phyloP scores from a whole-genome alignment of 2,113 vertebrate species.

The Alosa alosa region DNA sequence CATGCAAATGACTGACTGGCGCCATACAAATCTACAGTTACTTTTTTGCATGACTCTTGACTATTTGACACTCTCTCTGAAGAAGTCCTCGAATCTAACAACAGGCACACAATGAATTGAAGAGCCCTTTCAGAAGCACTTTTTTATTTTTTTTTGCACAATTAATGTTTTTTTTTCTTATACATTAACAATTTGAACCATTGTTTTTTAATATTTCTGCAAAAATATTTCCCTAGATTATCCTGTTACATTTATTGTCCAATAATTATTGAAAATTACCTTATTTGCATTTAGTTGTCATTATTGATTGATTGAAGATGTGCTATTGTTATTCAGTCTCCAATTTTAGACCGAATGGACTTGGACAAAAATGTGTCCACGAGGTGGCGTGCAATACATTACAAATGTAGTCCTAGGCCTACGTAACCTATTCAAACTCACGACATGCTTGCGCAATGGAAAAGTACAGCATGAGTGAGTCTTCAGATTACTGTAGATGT shows the following conservation, averaged over 20 bases:
- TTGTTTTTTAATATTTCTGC: background rate
- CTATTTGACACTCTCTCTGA: background rate
- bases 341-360: background rate
- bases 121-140: background rate
- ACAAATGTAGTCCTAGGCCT: background rate
- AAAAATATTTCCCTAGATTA: background rate
- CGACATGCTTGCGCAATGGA: constrained; percentile 26
- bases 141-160: too few species aligned
- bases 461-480: constrained; percentile 35
- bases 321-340: background rate
- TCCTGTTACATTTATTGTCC: background rate
- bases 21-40: constrained; percentile 11
- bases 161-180: background rate
- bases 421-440: background rate
- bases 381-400: constrained; percentile 18
- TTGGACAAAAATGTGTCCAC: background rate
- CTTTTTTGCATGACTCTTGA: constrained; percentile 1
- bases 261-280: background rate
- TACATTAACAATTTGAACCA: background rate
- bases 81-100: background rate
- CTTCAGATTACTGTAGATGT: too few species aligned
- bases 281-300: background rate
- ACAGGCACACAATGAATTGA: background rate
- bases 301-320: background rate
- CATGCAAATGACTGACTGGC: constrained; percentile 23